Conservation (phyloP, 1,140 invertebrate genomes). For the Hylyphantes graminicola region DNA sequence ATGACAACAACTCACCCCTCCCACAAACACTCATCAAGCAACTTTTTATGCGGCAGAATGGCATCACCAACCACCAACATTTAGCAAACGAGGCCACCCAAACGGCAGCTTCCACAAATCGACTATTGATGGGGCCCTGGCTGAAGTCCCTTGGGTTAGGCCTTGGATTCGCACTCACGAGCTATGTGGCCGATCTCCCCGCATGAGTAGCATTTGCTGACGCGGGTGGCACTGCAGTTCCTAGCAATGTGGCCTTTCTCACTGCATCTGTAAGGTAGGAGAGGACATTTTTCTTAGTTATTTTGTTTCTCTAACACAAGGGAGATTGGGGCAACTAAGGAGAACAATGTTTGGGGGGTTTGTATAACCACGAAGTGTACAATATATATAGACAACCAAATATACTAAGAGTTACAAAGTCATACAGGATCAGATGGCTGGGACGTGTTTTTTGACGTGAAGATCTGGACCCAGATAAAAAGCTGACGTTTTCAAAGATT, state of each 20-base stretch:
- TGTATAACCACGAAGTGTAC: no score
- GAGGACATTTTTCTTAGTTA: neutral
- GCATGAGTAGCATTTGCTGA: slow-evolving; percentile 61
- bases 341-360: no score
- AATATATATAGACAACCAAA: no score
- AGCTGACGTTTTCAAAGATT: no score
- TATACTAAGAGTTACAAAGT: no score
- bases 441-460: no score
- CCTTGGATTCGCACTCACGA: slow-evolving; percentile 62
- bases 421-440: no score
- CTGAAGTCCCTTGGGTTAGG: slow-evolving; percentile 30
- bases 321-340: no score
- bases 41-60: slow-evolving; percentile 54
- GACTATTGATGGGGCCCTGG: slow-evolving; percentile 7
- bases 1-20: slow-evolving; percentile 45
- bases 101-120: slow-evolving; percentile 44
- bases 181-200: slow-evolving; percentile 63
- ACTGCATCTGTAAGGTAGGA: slow-evolving; percentile 91
- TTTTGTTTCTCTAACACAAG: no score
- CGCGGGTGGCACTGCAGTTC: slow-evolving; percentile 75
- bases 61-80: slow-evolving; percentile 44
- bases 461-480: no score
- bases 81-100: slow-evolving; percentile 49
- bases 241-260: slow-evolving; percentile 91
- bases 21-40: slow-evolving; percentile 53